These are phyloP conservation scores for Acanthosoma haemorrhoidale DNA, from an alignment of 2,888 invertebrate species.

Conservation along the genomic window DNA sequence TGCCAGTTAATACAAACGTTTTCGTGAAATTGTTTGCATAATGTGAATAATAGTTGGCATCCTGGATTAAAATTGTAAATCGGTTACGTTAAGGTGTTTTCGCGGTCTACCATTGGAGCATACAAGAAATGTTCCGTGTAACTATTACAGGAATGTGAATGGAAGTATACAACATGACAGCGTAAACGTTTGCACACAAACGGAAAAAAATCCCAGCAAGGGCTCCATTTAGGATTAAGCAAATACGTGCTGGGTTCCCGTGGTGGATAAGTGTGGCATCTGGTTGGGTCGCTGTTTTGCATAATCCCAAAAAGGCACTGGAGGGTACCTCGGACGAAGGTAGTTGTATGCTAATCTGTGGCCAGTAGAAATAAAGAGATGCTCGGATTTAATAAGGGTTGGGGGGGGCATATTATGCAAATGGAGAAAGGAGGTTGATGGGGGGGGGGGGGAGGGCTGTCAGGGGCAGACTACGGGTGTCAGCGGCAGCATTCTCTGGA, in stretches of 20 bases:
- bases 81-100: no score
- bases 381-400: constrained; percentile 19
- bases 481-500: constrained; percentile 24
- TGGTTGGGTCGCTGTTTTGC: neutral
- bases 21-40: no score
- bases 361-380: constrained; percentile 19
- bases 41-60: no score
- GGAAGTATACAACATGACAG: no score
- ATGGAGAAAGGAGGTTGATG: neutral
- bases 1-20: no score
- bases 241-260: neutral
- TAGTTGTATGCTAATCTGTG: constrained; percentile 21
- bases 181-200: no score
- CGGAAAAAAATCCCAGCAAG: no score
- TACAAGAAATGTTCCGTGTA: no score
- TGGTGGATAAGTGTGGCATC: neutral
- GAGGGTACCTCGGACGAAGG: constrained; percentile 4
- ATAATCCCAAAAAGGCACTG: constrained; percentile 5
- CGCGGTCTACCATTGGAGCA: no score
- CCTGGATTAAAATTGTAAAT: no score
- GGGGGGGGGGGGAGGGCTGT: neutral
- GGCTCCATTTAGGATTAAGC: no score
- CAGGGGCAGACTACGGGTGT: constrained; percentile 28
- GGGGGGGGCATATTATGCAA: neutral
- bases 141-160: no score